A percentile compares a stretch with the other conserved stretches of the same genome.
Evolutionary conservation across 2,113 vertebrate species (phyloP).

Genomic region (Clarias batrachus): DNA sequence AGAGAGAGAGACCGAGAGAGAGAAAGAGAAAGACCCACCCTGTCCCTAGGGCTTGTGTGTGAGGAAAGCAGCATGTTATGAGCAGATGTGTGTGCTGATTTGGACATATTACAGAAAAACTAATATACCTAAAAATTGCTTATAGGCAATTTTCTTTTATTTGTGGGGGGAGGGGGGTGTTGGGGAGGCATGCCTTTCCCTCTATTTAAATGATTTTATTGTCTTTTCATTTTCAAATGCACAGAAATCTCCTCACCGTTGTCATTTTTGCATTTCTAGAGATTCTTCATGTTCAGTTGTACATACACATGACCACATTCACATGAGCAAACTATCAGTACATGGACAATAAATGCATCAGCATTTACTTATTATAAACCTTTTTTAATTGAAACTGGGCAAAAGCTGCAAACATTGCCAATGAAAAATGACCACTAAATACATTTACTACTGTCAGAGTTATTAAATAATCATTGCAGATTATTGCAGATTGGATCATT

Average conservation of each 20-base stretch:
- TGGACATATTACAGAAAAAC: too few species aligned
- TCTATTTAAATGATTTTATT: neutral
- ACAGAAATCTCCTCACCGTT: neutral
- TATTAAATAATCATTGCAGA: neutral
- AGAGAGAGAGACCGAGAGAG: neutral
- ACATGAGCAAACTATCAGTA: neutral
- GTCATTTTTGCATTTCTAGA: neutral
- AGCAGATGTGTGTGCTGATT: neutral
- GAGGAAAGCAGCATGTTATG: neutral
- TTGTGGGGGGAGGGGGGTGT: neutral
- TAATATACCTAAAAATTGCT: neutral
- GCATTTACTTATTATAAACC: neutral
- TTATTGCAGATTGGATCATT: neutral
- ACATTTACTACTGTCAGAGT: neutral
- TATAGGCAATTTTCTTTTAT: neutral
- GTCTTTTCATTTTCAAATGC: neutral
- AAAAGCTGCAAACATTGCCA: neutral
- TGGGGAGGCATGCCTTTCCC: neutral
- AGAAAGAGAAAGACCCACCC: slow-evolving; percentile 2
- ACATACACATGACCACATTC: neutral
- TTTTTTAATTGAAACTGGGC: neutral
- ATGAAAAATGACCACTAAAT: neutral
- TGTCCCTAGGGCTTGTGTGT: neutral
- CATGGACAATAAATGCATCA: neutral
- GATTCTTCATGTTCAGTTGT: neutral